These are phyloP conservation scores for Mesitornis unicolor DNA, from an alignment of 2,113 vertebrate species.

Conservation along the genomic window DNA sequence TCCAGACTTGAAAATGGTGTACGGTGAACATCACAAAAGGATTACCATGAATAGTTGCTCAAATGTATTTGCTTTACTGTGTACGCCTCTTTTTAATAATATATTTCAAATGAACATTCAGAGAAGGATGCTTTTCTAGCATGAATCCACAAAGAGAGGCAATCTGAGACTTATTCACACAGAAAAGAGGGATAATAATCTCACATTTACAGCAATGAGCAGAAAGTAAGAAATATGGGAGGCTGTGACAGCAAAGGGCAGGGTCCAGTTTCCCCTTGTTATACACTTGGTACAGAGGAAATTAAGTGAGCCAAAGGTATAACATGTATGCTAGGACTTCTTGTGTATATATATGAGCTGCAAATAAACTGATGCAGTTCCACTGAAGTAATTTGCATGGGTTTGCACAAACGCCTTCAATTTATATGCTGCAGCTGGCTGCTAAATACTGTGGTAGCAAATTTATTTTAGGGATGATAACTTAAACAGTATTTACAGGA, in stretches of 20 bases:
- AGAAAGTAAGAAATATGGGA: neutral
- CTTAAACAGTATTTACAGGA: neutral
- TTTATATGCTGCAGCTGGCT: neutral
- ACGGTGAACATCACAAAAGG: neutral
- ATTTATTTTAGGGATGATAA: neutral
- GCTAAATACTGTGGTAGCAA: neutral
- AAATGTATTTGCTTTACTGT: neutral
- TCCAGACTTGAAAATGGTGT: neutral
- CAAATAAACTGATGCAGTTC: neutral
- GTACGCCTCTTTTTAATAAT: neutral
- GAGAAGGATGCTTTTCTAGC: neutral
- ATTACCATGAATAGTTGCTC: neutral
- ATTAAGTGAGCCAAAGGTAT: neutral
- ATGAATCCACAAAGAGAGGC: neutral
- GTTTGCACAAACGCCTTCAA: neutral
- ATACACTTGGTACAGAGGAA: neutral
- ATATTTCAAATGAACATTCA: neutral
- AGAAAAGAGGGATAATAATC: neutral
- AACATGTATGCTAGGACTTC: neutral
- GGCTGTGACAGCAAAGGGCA: neutral
- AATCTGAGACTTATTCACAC: neutral
- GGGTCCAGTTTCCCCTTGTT: neutral
- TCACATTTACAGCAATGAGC: neutral
- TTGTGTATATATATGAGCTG: accelerated
- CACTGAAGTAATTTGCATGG: neutral